Conservation (phyloP, 1,140 invertebrate genomes). For the Drosophila pruinosa region DNA sequence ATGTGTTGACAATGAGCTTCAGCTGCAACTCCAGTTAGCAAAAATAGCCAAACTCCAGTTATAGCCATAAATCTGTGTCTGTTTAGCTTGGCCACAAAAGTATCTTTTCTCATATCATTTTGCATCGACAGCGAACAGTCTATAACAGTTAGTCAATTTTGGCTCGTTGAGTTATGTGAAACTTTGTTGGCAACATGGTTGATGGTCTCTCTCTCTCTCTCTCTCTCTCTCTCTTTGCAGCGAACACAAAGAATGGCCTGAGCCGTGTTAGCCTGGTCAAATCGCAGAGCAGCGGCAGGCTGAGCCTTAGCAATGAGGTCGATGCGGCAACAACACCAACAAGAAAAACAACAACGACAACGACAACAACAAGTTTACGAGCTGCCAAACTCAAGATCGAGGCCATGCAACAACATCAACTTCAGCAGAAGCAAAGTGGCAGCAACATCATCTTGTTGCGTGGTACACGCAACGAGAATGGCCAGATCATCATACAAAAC, state of each 20-base stretch:
- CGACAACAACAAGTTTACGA: conserved; percentile 62
- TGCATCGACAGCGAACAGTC: conserved; percentile 11
- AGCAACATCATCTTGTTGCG: conserved; percentile 81
- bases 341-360: conserved; percentile 34
- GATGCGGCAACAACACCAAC: conserved; percentile 35
- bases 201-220: no score
- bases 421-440: conserved; percentile 43
- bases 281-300: conserved; percentile 68
- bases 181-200: not conserved
- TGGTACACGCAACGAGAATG: conserved; percentile 82
- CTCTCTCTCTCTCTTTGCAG: conserved; percentile 14
- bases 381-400: conserved; percentile 75
- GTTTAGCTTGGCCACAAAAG: conserved; percentile 14
- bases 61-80: conserved; percentile 30
- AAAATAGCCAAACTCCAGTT: conserved; percentile 1
- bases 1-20: conserved; percentile 7
- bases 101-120: conserved; percentile 15
- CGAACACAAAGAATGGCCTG: conserved; percentile 58
- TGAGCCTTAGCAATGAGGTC: conserved; percentile 58
- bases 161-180: not conserved
- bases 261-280: conserved; percentile 52
- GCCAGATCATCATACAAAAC: conserved; percentile 82
- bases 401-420: conserved; percentile 73
- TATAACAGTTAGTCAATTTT: conserved; percentile 8
- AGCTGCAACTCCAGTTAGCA: no score